phyloP scores from a whole-genome alignment of 2,797 vertebrate species.

The Tolypeutes matacus region DNA sequence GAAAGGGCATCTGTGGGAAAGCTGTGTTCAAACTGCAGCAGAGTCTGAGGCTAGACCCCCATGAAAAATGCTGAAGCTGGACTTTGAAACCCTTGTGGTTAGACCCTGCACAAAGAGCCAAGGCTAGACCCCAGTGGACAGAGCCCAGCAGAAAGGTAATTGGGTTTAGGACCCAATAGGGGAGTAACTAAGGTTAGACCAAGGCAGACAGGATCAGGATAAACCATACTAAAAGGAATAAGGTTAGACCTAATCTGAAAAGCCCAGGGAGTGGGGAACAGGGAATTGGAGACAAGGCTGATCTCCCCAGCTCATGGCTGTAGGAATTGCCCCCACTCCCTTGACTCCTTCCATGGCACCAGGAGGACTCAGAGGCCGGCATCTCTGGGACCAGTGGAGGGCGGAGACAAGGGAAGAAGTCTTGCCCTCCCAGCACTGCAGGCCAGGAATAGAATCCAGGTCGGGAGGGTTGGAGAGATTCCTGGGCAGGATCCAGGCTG shows the following conservation, averaged over 20 bases:
- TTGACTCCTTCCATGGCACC: no score
- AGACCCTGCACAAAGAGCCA: not conserved
- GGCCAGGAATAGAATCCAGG: constrained; percentile 44
- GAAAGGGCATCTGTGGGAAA: not conserved
- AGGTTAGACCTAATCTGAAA: not conserved
- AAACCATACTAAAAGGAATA: not conserved
- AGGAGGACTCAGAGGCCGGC: not conserved
- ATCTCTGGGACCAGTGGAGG: not conserved
- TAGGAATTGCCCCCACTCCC: not conserved
- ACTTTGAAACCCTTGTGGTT: not conserved
- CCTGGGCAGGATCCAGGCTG: not conserved
- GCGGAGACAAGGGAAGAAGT: not conserved
- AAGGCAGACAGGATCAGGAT: no score
- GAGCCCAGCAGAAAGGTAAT: not conserved
- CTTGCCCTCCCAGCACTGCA: not conserved
- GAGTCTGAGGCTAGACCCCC: not conserved
- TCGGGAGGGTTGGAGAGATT: not conserved
- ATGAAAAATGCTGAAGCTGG: not conserved
- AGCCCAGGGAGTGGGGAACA: not conserved
- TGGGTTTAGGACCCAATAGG: not conserved
- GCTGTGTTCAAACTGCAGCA: no score
- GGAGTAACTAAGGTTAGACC: not conserved
- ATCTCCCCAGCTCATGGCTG: accelerated
- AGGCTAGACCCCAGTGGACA: not conserved
- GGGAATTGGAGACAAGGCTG: not conserved